A percentile compares a stretch with the other conserved stretches of the same genome.
Evolutionary conservation across 2,113 vertebrate species (phyloP).

Genomic region (Maccullochella peelii): DNA sequence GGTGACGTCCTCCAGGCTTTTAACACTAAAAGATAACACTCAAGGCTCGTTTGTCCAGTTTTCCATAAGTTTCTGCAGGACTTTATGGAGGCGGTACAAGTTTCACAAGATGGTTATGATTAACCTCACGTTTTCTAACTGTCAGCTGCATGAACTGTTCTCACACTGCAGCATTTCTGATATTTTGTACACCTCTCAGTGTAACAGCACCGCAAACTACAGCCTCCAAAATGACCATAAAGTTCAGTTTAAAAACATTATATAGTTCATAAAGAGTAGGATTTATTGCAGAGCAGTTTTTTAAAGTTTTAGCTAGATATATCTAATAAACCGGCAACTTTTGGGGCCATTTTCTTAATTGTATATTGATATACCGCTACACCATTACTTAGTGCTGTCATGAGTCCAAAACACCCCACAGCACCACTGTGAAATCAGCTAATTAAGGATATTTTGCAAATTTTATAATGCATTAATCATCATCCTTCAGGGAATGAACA

Average conservation of each 20-base stretch:
- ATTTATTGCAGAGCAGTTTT: not conserved
- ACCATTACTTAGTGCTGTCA: not conserved
- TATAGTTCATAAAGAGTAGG: not conserved
- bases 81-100: not conserved
- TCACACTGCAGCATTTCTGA: not conserved
- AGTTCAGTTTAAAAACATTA: not conserved
- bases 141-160: not conserved
- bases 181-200: not conserved
- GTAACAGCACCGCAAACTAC: not conserved
- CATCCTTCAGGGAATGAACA: not conserved
- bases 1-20: constrained; percentile 17
- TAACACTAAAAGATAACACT: constrained; percentile 4
- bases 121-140: not conserved
- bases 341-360: not conserved
- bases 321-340: not conserved
- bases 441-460: not conserved
- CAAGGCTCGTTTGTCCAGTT: not conserved
- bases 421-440: not conserved
- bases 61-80: not conserved
- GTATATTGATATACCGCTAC: not conserved
- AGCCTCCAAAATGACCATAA: not conserved
- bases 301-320: not conserved
- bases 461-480: not conserved
- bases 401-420: not conserved
- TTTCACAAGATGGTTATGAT: not conserved